Evolutionary conservation across 2,797 vertebrate species (phyloP).

Genomic region (Amblyraja radiata): DNA sequence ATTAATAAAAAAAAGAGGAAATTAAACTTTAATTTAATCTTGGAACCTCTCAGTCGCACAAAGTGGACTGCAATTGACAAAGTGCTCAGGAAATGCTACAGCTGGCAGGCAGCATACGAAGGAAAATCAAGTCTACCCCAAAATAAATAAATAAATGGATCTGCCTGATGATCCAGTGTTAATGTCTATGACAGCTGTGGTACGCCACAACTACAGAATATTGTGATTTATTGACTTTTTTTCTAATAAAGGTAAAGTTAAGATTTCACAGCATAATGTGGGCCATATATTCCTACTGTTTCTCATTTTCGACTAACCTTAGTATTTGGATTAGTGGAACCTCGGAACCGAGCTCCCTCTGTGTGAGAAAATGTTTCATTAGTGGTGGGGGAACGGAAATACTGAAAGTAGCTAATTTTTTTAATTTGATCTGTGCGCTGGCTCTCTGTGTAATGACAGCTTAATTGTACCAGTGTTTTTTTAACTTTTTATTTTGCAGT

Average conservation of each 20-base stretch:
- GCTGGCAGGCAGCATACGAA: background rate
- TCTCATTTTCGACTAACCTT: background rate
- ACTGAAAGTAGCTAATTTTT: background rate
- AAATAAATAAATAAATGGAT: background rate
- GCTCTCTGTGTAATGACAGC: background rate
- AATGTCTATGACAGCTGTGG: background rate
- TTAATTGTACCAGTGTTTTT: constrained; percentile 30
- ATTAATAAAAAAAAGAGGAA: background rate
- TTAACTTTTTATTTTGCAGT: constrained; percentile 54
- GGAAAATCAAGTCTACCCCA: background rate
- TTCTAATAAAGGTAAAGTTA: background rate
- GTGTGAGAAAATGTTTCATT: no score
- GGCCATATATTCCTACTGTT: background rate
- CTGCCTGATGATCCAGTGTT: background rate
- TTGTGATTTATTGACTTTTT: background rate
- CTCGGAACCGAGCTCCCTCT: no score
- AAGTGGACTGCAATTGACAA: background rate
- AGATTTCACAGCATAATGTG: background rate
- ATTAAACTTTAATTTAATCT: background rate
- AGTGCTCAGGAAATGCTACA: background rate
- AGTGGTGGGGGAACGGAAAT: background rate
- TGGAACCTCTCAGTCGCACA: background rate
- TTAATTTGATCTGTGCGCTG: background rate
- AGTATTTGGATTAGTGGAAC: background rate
- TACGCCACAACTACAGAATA: background rate